These are phyloP conservation scores for Pseudomyrmex pallidus DNA, from an alignment of 1,140 invertebrate species.

Conservation along the genomic window DNA sequence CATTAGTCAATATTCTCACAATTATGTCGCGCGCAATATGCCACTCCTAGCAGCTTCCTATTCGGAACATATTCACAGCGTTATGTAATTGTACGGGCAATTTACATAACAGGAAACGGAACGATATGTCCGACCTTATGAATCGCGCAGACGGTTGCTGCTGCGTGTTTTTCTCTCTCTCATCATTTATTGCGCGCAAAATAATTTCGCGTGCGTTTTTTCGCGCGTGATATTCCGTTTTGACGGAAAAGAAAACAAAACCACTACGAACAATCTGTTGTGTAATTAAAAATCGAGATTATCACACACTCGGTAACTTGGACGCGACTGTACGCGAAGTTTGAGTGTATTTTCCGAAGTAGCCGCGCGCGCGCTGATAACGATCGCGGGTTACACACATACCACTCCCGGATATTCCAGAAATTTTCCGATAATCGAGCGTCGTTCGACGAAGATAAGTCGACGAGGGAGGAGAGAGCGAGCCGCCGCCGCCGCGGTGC, in stretches of 20 bases:
- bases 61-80: conserved; percentile 42
- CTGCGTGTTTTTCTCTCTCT: background rate
- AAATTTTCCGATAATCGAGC: background rate
- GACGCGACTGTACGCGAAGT: too few species aligned
- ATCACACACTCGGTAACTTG: too few species aligned
- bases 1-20: conserved; percentile 32
- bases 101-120: conserved; percentile 73
- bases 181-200: conserved; percentile 5
- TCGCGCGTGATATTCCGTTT: too few species aligned
- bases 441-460: background rate
- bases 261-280: too few species aligned
- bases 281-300: too few species aligned
- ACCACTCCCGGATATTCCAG: background rate
- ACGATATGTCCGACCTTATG: conserved; percentile 9
- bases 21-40: conserved; percentile 45
- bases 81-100: conserved; percentile 69
- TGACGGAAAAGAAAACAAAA: too few species aligned
- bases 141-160: conserved; percentile 12
- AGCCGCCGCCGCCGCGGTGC: too few species aligned
- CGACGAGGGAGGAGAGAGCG: background rate
- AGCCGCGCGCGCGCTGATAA: too few species aligned
- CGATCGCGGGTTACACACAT: background rate
- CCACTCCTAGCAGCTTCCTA: conserved; percentile 65
- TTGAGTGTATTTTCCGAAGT: background rate
- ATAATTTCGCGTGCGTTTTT: background rate